A percentile compares a stretch with the other conserved stretches of the same genome.
Conservation (phyloP, 1,140 invertebrate genomes). For the Gyrodactylus bullatarudis region DNA sequence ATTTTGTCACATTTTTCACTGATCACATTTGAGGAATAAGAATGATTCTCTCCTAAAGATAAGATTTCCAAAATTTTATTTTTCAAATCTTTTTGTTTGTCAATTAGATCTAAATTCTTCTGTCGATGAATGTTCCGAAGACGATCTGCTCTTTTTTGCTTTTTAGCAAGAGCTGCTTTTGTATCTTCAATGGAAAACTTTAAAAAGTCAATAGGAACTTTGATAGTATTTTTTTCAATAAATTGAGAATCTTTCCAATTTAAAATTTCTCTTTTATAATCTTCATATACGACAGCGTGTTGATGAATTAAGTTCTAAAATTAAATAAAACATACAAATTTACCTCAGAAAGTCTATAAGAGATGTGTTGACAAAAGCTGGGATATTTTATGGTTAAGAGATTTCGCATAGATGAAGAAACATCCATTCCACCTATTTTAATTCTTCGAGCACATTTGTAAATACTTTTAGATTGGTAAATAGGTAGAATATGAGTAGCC, state of each 20-base stretch:
- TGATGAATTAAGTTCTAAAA: not conserved
- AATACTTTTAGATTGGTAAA: not conserved
- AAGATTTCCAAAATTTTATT: not conserved
- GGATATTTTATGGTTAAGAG: not conserved
- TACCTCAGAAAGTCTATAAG: not conserved
- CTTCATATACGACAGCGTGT: not conserved
- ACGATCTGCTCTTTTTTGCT: not conserved
- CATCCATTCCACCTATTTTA: not conserved
- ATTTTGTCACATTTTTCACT: not conserved
- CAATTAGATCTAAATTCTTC: not conserved
- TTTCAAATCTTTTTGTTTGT: not conserved
- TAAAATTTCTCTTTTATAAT: not conserved
- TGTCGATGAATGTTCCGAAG: not conserved
- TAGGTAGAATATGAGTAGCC: not conserved
- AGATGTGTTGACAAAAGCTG: not conserved
- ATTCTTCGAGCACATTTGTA: not conserved
- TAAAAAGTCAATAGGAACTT: not conserved
- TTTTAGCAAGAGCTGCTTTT: not conserved
- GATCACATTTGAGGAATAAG: not conserved
- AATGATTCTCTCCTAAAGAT: not conserved
- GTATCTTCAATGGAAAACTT: not conserved
- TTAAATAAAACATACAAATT: not conserved
- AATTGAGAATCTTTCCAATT: not conserved
- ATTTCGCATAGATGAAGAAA: not conserved
- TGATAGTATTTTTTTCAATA: not conserved